Conservation (phyloP, 2,113 vertebrate species). For the Dermatemys mawii region DNA sequence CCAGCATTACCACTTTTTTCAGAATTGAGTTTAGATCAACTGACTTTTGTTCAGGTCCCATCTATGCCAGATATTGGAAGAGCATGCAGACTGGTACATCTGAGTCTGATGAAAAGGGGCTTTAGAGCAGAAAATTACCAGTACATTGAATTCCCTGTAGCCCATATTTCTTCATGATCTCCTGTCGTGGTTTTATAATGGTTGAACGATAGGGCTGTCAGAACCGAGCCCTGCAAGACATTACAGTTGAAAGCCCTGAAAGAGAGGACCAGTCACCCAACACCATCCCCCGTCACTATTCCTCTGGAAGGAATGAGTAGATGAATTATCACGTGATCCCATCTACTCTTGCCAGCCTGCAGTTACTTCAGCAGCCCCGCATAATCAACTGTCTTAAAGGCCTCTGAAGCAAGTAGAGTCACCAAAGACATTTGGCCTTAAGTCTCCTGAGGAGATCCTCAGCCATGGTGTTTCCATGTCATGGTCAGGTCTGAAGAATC, state of each 20-base stretch:
- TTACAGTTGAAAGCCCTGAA: not conserved
- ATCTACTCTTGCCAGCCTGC: not conserved
- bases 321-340: not conserved
- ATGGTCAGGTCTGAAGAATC: not conserved
- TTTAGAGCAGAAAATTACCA: not conserved
- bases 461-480: not conserved
- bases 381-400: not conserved
- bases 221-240: not conserved
- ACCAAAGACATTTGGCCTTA: not conserved
- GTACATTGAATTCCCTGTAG: not conserved
- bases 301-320: not conserved
- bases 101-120: not conserved
- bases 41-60: not conserved
- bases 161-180: not conserved
- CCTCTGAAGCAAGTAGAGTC: not conserved
- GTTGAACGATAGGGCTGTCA: not conserved
- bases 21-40: not conserved
- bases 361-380: no score
- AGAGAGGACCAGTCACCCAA: not conserved
- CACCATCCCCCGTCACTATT: not conserved
- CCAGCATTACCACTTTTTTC: not conserved
- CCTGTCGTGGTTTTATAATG: not conserved
- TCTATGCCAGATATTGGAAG: not conserved
- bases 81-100: not conserved
- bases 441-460: not conserved